Base-by-base conservation (phyloP, 2,113 vertebrate species). In the Triplophysa rosa region DNA sequence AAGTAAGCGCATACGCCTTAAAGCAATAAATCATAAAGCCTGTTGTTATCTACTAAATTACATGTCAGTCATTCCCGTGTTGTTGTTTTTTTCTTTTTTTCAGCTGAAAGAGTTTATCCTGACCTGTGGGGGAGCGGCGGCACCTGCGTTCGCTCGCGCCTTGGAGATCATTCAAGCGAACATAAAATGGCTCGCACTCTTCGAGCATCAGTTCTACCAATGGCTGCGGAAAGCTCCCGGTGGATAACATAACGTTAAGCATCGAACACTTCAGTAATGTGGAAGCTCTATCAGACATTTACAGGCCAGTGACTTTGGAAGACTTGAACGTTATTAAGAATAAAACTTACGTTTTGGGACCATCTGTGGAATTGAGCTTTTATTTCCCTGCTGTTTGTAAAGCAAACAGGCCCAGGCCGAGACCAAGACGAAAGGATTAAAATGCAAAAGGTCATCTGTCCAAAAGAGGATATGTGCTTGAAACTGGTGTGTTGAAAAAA, bases 101-200 rank as follows among this genome's bases (percentile, higher is more conserved):
- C 88, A 99, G 98, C 91, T 99, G 11, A 98, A 96, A 88, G 95
- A 93, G 80, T 99, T 99, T 85, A 95, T 98, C 89, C 95, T 94
- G 84, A 92, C 83, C 85, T 94, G 95, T 0, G 92, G 94, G 8
- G 92, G 93, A 67, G 94, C 93, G 78, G 91, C 93, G 66, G 90
- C 87, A 47, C 92, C 94, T 58, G 95, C 96, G 6, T 93, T 97
- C 87, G 90, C 94, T 61, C 93, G 96, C 0, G 96, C 97, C 0
- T 88, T 98, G 86, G 97, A 98, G 92, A 96, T 97, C 1, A 97
- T 99, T 0, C 95, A 97, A 89, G 95, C 97, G 69, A 98, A 98
- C 19, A 97, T 99, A 54, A 91, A 91, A 82, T 99, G 98, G 98
- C 95, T 97, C 89, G 92, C 88, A 77, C 93, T 97, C 79, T 94